phyloP scores from a whole-genome alignment of 2,113 vertebrate species.

The Sorex araneus region DNA sequence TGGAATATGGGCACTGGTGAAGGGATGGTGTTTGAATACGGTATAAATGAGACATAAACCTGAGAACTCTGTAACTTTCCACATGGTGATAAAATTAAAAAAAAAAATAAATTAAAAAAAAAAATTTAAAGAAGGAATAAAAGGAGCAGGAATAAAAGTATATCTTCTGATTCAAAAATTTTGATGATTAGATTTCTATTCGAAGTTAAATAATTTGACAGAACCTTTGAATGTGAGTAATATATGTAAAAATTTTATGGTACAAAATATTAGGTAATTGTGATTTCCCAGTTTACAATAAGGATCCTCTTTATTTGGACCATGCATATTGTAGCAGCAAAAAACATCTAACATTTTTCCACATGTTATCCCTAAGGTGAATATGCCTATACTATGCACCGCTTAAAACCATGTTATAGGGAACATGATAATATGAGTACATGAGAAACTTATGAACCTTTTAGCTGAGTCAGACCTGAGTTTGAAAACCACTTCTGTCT shows the following conservation, averaged over 20 bases:
- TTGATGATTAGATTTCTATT: conserved; percentile 14
- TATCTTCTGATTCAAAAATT: conserved; percentile 16
- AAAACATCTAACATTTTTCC: conserved; percentile 24
- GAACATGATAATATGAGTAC: not conserved
- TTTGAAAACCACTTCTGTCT: conserved; percentile 34
- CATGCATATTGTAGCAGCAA: not conserved
- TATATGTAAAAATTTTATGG: conserved; percentile 3
- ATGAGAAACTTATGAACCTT: not conserved
- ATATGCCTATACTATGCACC: not conserved
- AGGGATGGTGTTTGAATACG: no score
- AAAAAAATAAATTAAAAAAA: no score
- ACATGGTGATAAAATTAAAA: no score
- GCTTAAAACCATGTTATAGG: not conserved
- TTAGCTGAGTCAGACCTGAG: conserved; percentile 37
- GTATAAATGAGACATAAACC: no score
- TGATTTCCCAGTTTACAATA: not conserved
- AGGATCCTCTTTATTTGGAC: not conserved
- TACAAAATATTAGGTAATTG: conserved; percentile 25
- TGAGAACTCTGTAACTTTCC: no score
- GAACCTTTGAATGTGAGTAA: not conserved
- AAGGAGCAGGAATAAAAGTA: not conserved
- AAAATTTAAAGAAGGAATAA: no score
- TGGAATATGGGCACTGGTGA: no score
- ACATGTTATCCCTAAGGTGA: not conserved
- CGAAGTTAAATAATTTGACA: conserved; percentile 22